Evolutionary conservation across 2,113 vertebrate species (phyloP).

Genomic region (Ptyas mucosa): DNA sequence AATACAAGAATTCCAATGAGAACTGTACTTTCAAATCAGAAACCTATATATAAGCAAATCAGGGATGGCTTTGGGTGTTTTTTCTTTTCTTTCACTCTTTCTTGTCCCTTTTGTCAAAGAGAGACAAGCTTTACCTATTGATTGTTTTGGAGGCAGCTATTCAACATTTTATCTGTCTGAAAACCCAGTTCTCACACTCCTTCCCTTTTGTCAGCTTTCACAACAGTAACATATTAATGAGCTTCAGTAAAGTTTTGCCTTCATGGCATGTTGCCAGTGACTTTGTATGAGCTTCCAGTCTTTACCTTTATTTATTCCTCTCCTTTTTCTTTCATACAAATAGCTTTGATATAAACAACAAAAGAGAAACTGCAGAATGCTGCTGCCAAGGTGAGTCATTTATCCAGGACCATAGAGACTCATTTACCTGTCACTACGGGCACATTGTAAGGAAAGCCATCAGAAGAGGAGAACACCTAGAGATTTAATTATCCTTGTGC

Average conservation of each 20-base stretch:
- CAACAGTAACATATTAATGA: slow-evolving; percentile 10
- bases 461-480: not conserved
- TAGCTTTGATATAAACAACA: slow-evolving; percentile 39
- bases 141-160: not conserved
- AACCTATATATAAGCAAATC: not conserved
- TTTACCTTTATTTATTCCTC: slow-evolving; percentile 17
- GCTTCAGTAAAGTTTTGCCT: slow-evolving; percentile 13
- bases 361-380: not conserved
- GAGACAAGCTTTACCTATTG: not conserved
- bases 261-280: not conserved
- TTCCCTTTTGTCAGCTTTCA: not conserved
- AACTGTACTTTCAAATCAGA: not conserved
- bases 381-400: not conserved
- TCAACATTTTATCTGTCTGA: not conserved
- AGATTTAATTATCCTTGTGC: not conserved
- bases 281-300: slow-evolving; percentile 46
- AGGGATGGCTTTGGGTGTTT: not conserved
- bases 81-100: not conserved
- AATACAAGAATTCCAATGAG: not conserved
- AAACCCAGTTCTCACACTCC: not conserved
- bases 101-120: not conserved
- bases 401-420: not conserved
- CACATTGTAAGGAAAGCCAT: not conserved
- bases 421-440: not conserved
- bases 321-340: slow-evolving; percentile 25